A percentile compares a stretch with the other conserved stretches of the same genome.
phyloP scores from a whole-genome alignment of 2,888 invertebrate genomes.

The Epistrophe eligans region DNA sequence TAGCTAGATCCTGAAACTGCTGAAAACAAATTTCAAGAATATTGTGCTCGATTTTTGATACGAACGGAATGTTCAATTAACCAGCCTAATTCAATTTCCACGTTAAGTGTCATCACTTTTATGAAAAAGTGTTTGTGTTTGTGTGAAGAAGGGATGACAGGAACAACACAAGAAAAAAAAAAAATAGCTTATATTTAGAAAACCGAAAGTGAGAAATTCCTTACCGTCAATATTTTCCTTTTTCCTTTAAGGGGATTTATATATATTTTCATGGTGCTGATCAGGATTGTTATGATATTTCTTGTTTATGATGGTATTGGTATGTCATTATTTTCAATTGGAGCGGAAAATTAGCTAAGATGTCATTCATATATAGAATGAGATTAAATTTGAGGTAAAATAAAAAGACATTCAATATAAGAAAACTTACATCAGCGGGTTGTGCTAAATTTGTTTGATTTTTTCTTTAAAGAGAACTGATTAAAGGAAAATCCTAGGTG shows the following conservation, averaged over 20 bases:
- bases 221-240: conserved; percentile 10
- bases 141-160: neutral
- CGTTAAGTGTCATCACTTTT: conserved; percentile 51
- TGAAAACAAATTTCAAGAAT: conserved; percentile 62
- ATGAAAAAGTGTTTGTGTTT: conserved; percentile 8
- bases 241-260: neutral
- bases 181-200: conserved; percentile 5
- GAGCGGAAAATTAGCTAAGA: conserved; percentile 28
- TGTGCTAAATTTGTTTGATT: too few species aligned
- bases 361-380: neutral
- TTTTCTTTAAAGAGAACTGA: too few species aligned
- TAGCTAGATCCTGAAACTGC: neutral
- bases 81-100: conserved; percentile 64
- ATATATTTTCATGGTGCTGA: neutral
- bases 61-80: conserved; percentile 69
- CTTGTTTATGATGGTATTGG: conserved; percentile 10
- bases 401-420: neutral
- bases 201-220: conserved; percentile 30
- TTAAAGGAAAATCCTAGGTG: too few species aligned
- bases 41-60: conserved; percentile 61
- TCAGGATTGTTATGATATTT: neutral
- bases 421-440: neutral
- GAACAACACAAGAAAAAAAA: neutral
- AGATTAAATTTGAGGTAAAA: neutral
- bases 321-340: conserved; percentile 20